A percentile compares a stretch with the other conserved stretches of the same genome.
Evolutionary conservation across 2,888 invertebrate genomes (phyloP).

Genomic region (Cerceris ruficornis): DNA sequence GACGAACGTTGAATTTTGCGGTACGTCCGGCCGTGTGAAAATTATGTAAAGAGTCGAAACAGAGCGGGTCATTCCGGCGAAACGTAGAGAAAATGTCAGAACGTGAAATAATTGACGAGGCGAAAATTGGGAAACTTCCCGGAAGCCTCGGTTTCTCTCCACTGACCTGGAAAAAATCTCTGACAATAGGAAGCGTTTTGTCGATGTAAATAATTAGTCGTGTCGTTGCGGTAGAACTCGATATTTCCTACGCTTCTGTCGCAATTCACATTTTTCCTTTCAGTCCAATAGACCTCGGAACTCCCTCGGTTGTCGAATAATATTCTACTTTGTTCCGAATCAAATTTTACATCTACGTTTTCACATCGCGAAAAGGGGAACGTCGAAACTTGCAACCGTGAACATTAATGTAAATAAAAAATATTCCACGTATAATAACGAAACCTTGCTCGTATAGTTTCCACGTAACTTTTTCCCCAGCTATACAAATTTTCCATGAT

Average conservation of each 20-base stretch:
- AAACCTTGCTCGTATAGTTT: no score
- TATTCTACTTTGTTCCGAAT: no score
- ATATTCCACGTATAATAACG: no score
- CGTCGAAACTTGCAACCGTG: no score
- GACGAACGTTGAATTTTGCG: background rate
- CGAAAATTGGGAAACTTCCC: conserved; percentile 55
- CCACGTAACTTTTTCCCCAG: no score
- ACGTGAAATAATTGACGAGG: conserved; percentile 15
- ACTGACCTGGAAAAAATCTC: conserved; percentile 47
- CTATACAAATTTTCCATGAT: no score
- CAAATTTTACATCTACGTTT: no score
- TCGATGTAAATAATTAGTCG: conserved; percentile 43
- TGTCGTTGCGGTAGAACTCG: background rate
- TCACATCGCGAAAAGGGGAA: no score
- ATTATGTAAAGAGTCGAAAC: conserved; percentile 1
- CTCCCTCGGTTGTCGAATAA: background rate
- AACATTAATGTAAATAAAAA: no score
- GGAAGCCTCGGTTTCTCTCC: conserved; percentile 44
- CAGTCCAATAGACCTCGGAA: background rate
- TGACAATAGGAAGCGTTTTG: conserved; percentile 37
- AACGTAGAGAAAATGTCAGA: background rate
- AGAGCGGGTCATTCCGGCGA: background rate
- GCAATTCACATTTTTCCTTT: background rate
- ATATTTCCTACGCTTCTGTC: background rate
- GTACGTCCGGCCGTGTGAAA: background rate